phyloP scores from a whole-genome alignment of 2,113 vertebrate genomes.

The Crotophaga sulcirostris region DNA sequence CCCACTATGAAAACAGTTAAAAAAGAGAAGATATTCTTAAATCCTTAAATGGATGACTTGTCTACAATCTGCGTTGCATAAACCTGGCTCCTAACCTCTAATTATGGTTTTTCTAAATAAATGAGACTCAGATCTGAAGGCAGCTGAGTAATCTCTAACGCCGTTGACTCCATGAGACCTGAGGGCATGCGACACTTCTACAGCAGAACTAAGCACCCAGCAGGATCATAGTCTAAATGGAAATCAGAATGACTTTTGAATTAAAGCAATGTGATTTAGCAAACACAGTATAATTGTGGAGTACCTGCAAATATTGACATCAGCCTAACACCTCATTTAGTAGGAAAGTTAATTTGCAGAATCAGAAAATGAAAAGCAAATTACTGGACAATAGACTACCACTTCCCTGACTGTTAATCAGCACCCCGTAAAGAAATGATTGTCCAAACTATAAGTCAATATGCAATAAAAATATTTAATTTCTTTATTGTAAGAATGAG shows the following conservation, averaged over 20 bases:
- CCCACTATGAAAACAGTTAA: neutral
- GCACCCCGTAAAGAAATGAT: neutral
- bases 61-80: neutral
- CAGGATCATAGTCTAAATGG: constrained; percentile 24
- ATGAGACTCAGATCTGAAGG: neutral
- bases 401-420: neutral
- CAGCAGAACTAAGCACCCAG: neutral
- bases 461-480: constrained; percentile 15
- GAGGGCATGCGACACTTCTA: neutral
- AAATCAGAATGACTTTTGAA: constrained; percentile 37
- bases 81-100: neutral
- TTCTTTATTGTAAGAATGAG: neutral
- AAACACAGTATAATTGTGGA: constrained; percentile 46
- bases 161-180: neutral
- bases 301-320: constrained; percentile 64
- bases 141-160: neutral
- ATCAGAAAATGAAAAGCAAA: constrained; percentile 50
- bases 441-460: neutral
- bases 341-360: constrained; percentile 43
- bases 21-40: neutral
- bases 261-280: constrained; percentile 47
- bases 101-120: constrained; percentile 4
- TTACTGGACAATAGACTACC: constrained; percentile 22
- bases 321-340: constrained; percentile 35
- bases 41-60: neutral